A percentile compares a stretch with the other conserved stretches of the same genome.
Conservation (phyloP, 2,888 invertebrate genomes). For the Germaria angustata region DNA sequence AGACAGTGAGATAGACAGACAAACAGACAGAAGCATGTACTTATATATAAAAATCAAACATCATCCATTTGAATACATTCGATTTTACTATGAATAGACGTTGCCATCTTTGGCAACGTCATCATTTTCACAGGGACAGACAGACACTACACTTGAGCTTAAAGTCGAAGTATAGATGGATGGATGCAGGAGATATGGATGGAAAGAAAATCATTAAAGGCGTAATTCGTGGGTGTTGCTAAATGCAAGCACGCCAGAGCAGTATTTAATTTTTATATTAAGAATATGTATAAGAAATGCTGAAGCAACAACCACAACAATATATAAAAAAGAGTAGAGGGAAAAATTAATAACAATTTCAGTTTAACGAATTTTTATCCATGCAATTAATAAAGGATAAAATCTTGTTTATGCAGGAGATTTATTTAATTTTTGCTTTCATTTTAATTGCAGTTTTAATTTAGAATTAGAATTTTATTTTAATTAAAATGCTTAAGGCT, state of each 20-base stretch:
- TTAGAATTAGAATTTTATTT: background rate
- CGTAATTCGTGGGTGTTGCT: conserved; percentile 37
- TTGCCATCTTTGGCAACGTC: conserved; percentile 26
- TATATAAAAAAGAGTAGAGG: background rate
- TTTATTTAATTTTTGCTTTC: background rate
- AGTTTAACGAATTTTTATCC: background rate
- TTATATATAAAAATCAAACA: background rate
- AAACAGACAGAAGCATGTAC: background rate
- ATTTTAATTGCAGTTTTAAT: background rate
- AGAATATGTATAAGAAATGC: too few species aligned
- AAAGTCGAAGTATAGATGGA: background rate
- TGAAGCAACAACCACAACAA: too few species aligned
- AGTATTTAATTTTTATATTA: background rate
- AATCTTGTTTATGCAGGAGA: background rate
- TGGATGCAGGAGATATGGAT: background rate
- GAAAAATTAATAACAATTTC: background rate
- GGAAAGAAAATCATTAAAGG: conserved; percentile 28
- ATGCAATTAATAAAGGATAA: conserved; percentile 30
- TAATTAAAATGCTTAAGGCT: background rate
- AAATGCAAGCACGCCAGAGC: background rate
- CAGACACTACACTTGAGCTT: background rate
- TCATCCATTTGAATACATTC: conserved; percentile 6
- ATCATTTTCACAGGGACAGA: conserved; percentile 19
- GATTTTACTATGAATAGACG: background rate
- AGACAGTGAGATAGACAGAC: background rate